These are phyloP conservation scores for Enteromius argenteus DNA, from an alignment of 2,797 vertebrate genomes.

Conservation along the genomic window DNA sequence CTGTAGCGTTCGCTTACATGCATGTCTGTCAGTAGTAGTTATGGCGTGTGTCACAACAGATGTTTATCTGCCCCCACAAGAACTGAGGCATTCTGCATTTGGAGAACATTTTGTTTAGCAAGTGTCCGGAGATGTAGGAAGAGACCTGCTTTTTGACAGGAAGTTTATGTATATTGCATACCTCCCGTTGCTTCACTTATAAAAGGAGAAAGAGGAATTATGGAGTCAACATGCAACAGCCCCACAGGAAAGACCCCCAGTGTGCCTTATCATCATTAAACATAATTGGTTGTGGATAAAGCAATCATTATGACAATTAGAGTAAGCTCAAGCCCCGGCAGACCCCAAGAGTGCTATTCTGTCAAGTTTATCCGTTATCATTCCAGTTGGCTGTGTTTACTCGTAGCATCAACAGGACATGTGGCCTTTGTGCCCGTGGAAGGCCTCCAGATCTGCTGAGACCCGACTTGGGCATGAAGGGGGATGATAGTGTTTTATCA, in stretches of 20 bases:
- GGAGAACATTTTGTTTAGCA: slow-evolving; percentile 68
- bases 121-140: slow-evolving; percentile 60
- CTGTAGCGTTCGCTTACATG: slow-evolving; percentile 55
- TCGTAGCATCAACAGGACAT: slow-evolving; percentile 86
- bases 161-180: slow-evolving; percentile 80
- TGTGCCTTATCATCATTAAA: slow-evolving; percentile 77
- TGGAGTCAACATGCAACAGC: slow-evolving; percentile 71
- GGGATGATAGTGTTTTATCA: slow-evolving; percentile 86
- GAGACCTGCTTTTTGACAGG: slow-evolving; percentile 75
- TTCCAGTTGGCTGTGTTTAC: slow-evolving; percentile 78
- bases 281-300: slow-evolving; percentile 78
- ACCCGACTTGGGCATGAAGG: slow-evolving; percentile 62
- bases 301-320: slow-evolving; percentile 79
- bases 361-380: slow-evolving; percentile 62
- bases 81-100: slow-evolving; percentile 59
- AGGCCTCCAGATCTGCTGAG: slow-evolving; percentile 70
- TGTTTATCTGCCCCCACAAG: slow-evolving; percentile 62
- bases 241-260: slow-evolving; percentile 63
- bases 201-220: slow-evolving; percentile 71
- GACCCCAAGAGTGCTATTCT: slow-evolving; percentile 77
- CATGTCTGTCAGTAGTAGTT: slow-evolving; percentile 54
- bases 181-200: slow-evolving; percentile 70
- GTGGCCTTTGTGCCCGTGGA: slow-evolving; percentile 82
- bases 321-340: slow-evolving; percentile 70
- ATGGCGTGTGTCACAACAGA: slow-evolving; percentile 60